Percentiles rank a stretch among this genome's conserved stretches.
phyloP scores from a whole-genome alignment of 1,140 invertebrate species.

The Meloidogyne chitwoodi region DNA sequence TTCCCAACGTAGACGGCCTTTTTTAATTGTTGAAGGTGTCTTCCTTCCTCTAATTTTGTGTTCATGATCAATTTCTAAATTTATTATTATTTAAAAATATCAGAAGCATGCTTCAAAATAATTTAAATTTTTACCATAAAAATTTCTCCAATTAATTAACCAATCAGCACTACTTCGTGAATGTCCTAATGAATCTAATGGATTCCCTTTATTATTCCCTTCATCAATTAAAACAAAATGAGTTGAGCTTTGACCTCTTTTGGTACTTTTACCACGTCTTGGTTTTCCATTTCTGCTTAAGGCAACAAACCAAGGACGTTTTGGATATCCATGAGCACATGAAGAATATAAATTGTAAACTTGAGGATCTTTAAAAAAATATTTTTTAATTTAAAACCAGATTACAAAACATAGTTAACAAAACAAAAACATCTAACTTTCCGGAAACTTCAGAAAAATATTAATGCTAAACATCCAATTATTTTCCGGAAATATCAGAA shows the following conservation, averaged over 20 bases:
- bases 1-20: conserved; percentile 1
- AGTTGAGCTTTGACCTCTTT: conserved; percentile 39
- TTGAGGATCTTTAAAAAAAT: conserved; percentile 22
- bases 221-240: conserved; percentile 30
- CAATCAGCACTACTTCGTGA: neutral
- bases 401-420: too few species aligned
- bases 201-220: neutral
- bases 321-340: conserved; percentile 28
- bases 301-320: conserved; percentile 40
- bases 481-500: too few species aligned
- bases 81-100: neutral
- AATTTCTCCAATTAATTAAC: conserved; percentile 6
- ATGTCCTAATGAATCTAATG: conserved; percentile 8
- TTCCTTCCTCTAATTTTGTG: conserved; percentile 2
- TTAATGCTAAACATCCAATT: too few species aligned
- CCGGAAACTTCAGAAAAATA: too few species aligned
- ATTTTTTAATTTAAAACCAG: too few species aligned
- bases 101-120: neutral
- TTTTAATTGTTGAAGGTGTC: neutral
- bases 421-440: too few species aligned
- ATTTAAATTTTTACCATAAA: conserved; percentile 9
- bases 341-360: conserved; percentile 42
- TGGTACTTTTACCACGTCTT: conserved; percentile 33
- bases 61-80: neutral
- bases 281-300: conserved; percentile 36